Conservation (phyloP, 2,888 invertebrate species). For the Pimpla rufipes region DNA sequence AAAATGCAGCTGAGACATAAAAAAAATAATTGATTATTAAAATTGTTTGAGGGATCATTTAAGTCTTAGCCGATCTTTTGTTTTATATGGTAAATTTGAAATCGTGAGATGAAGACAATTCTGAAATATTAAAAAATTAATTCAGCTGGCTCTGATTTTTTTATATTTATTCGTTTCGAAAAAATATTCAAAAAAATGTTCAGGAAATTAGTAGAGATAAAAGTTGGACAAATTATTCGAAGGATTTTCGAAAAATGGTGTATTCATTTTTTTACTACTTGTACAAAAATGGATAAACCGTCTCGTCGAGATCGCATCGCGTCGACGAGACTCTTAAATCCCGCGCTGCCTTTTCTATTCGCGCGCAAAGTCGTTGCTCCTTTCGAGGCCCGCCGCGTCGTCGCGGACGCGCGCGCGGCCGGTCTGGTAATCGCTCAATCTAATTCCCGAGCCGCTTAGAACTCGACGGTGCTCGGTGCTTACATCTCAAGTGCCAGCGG, state of each 20-base stretch:
- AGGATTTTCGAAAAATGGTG: background rate
- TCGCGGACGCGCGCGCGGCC: conserved; percentile 32
- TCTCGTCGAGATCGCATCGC: background rate
- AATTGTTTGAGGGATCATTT: background rate
- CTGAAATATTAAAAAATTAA: too few relatives aligned
- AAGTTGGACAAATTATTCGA: background rate
- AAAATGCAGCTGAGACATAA: background rate
- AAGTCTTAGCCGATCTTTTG: too few relatives aligned
- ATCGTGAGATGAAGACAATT: too few relatives aligned
- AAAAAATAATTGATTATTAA: background rate
- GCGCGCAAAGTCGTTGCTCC: conserved; percentile 49
- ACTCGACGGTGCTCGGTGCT: conserved; percentile 36
- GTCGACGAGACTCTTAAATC: background rate
- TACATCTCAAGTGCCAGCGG: conserved; percentile 56
- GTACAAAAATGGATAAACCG: background rate
- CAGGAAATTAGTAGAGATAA: background rate
- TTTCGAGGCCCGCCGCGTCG: conserved; percentile 40
- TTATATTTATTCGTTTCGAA: too few relatives aligned
- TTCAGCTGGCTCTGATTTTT: too few relatives aligned
- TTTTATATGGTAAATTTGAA: too few relatives aligned
- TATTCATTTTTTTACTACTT: background rate
- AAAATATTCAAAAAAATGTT: too few relatives aligned
- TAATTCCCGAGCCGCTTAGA: conserved; percentile 58
- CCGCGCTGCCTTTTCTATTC: background rate
- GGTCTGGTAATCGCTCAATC: conserved; percentile 61